Conservation (phyloP, 2,888 invertebrate genomes). For the Autographa pulchrina region DNA sequence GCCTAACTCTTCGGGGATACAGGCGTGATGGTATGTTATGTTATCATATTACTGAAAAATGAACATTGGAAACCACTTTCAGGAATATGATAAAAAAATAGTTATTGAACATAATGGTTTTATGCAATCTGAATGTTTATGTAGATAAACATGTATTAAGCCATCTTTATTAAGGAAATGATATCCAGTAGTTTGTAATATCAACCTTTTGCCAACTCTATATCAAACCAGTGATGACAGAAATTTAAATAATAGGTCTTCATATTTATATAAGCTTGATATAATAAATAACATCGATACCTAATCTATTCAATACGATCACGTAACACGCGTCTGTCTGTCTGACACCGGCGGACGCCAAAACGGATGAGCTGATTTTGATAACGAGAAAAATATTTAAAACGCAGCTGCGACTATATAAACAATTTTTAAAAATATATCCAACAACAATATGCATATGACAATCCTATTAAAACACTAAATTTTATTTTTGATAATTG, state of each 20-base stretch:
- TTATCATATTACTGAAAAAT: not conserved
- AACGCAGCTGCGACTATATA: not conserved
- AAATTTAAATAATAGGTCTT: not conserved
- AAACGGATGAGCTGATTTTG: constrained; percentile 37
- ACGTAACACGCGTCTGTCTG: constrained; percentile 47
- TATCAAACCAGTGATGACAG: not conserved
- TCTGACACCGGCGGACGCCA: constrained; percentile 30
- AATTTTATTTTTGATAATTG: constrained; percentile 22
- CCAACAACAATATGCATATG: constrained; percentile 33
- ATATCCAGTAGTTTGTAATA: not conserved
- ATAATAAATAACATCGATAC: constrained; percentile 3
- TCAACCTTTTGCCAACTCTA: not conserved
- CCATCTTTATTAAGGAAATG: not conserved
- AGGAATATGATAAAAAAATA: not conserved
- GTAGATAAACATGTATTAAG: not conserved
- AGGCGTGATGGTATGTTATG: no score
- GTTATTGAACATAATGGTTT: not conserved
- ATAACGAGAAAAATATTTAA: constrained; percentile 13
- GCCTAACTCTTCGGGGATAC: no score
- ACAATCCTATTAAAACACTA: constrained; percentile 20
- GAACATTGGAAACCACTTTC: not conserved
- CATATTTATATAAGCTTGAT: not conserved
- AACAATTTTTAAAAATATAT: constrained; percentile 1
- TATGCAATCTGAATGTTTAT: not conserved
- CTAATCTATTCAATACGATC: constrained; percentile 8